Conservation (phyloP, 1,140 invertebrate genomes). For the Octopus sinensis region DNA sequence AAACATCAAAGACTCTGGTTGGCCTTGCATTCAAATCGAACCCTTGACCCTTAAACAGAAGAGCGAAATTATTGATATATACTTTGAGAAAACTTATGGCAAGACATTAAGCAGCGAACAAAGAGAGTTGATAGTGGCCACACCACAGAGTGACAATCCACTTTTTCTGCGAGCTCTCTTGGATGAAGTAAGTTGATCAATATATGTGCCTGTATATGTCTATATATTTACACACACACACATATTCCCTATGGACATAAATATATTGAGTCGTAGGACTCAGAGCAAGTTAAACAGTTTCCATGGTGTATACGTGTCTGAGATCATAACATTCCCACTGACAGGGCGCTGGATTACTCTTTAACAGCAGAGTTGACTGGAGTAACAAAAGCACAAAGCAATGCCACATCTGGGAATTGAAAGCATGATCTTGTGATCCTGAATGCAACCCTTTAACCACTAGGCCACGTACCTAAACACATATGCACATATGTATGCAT, state of each 20-base stretch:
- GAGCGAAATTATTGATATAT: conserved; percentile 35
- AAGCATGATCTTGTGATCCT: too few species aligned
- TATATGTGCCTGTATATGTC: neutral
- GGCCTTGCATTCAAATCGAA: conserved; percentile 34
- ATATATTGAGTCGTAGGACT: neutral
- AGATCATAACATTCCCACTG: neutral
- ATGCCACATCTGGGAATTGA: too few species aligned
- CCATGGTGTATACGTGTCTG: neutral
- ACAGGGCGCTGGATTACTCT: neutral
- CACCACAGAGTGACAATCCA: conserved; percentile 38
- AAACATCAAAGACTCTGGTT: conserved; percentile 26
- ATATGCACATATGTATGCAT: too few species aligned
- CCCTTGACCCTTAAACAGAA: conserved; percentile 35
- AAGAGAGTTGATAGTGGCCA: conserved; percentile 37
- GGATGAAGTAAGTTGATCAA: conserved; percentile 35
- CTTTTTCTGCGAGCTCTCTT: conserved; percentile 37
- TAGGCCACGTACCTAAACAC: too few species aligned
- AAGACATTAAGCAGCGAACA: conserved; percentile 38
- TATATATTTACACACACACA: neutral
- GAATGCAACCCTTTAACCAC: too few species aligned
- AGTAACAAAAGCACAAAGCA: too few species aligned
- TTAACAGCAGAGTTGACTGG: neutral
- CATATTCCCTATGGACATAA: neutral
- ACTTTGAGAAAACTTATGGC: conserved; percentile 38
- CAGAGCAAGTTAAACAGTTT: neutral